phyloP scores from a whole-genome alignment of 2,888 invertebrate species.

The Archaeoteleia sp. region DNA sequence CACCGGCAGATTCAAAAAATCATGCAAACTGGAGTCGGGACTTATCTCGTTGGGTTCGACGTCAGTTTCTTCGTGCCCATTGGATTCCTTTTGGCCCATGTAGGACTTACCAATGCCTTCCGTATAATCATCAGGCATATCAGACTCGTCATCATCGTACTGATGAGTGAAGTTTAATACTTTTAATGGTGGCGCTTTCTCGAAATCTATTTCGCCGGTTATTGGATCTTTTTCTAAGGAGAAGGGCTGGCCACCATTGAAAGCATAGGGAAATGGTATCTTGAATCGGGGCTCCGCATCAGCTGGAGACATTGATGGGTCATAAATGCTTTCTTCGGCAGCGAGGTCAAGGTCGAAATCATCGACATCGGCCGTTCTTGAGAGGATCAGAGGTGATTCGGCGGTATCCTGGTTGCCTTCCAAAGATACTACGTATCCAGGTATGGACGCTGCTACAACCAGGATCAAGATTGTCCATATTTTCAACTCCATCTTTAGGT shows the following conservation, averaged over 20 bases:
- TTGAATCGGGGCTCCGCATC: constrained; percentile 64
- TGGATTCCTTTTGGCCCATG: constrained; percentile 15
- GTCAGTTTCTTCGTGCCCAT: constrained; percentile 47
- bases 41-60: constrained; percentile 80
- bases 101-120: constrained; percentile 25
- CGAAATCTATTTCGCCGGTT: constrained; percentile 81
- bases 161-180: constrained; percentile 65
- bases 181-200: constrained; percentile 70
- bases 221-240: constrained; percentile 82
- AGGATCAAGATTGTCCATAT: constrained; percentile 31
- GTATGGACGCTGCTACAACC: constrained; percentile 6
- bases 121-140: too few relatives aligned
- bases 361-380: constrained; percentile 57
- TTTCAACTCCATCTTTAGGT: constrained; percentile 32
- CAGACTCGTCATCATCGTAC: constrained; percentile 56
- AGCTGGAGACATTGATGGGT: constrained; percentile 48
- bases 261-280: constrained; percentile 72
- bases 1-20: constrained; percentile 81
- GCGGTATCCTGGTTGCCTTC: constrained; percentile 24
- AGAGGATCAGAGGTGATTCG: constrained; percentile 46
- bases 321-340: constrained; percentile 63
- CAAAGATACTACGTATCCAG: constrained; percentile 23
- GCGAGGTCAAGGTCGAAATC: constrained; percentile 63
- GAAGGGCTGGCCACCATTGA: constrained; percentile 83
- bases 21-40: constrained; percentile 80